Evolutionary conservation across 2,113 vertebrate genomes (phyloP).

Genomic region (Lycocorax pyrrhopterus): DNA sequence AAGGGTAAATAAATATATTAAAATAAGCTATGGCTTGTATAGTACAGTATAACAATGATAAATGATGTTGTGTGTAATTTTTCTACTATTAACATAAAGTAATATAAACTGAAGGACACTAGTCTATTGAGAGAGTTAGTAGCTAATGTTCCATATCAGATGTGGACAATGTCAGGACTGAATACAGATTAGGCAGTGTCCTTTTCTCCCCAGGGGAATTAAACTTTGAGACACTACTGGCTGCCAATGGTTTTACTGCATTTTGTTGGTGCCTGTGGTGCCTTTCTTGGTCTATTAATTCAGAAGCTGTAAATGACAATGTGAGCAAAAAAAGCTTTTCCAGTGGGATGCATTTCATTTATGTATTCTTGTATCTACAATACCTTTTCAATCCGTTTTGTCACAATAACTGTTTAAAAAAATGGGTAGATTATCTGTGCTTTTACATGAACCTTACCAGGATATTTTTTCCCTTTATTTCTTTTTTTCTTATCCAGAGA

Average conservation of each 20-base stretch:
- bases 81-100: constrained; percentile 99
- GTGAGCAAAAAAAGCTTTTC: constrained; percentile 78
- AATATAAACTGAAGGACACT: constrained; percentile 99
- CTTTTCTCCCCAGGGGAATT: constrained; percentile 96
- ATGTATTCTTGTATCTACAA: constrained; percentile 55
- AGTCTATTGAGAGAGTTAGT: constrained; percentile 99
- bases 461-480: not conserved
- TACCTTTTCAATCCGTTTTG: constrained; percentile 64
- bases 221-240: constrained; percentile 91
- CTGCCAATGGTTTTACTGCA: constrained; percentile 90
- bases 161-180: constrained; percentile 99
- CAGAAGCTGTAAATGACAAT: constrained; percentile 81
- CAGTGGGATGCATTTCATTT: constrained; percentile 78
- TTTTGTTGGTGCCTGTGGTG: constrained; percentile 88
- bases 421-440: constrained; percentile 52
- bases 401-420: constrained; percentile 71
- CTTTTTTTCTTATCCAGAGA: not conserved
- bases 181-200: constrained; percentile 99
- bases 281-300: constrained; percentile 95
- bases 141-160: constrained; percentile 99
- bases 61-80: constrained; percentile 99
- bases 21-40: constrained; percentile 80
- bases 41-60: constrained; percentile 96
- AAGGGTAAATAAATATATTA: constrained; percentile 94
- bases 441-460: constrained; percentile 42